Percentiles rank a stretch among this genome's conserved stretches.
Evolutionary conservation across 2,888 invertebrate species (phyloP).

Genomic region (Thera obeliscata): DNA sequence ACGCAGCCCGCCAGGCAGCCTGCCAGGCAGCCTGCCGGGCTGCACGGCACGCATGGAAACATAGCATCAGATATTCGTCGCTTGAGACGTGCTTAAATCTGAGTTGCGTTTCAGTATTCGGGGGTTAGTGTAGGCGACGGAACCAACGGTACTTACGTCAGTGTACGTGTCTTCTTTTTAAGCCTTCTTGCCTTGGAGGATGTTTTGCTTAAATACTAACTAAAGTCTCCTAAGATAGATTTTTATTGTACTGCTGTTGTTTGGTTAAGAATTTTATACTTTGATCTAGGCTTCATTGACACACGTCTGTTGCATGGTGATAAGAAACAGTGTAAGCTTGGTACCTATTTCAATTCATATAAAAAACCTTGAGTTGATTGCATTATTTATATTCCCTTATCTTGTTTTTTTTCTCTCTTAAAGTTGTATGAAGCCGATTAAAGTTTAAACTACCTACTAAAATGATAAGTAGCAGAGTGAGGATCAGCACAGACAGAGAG

Average conservation of each 20-base stretch:
- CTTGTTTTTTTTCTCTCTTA: background rate
- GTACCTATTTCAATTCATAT: slow-evolving; percentile 7
- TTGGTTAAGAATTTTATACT: slow-evolving; percentile 9
- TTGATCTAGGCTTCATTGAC: slow-evolving; percentile 22
- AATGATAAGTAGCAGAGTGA: background rate
- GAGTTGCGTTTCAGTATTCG: no score
- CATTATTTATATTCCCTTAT: slow-evolving; percentile 14
- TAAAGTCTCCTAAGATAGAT: slow-evolving; percentile 3
- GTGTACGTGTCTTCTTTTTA: slow-evolving; percentile 2
- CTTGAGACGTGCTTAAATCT: no score
- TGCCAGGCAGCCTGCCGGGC: no score
- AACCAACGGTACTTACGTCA: no score
- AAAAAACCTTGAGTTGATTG: slow-evolving; percentile 21
- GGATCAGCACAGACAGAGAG: no score
- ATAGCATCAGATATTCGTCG: no score
- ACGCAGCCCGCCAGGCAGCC: no score
- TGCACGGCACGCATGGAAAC: no score
- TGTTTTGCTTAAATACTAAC: slow-evolving; percentile 4
- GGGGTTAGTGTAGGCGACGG: no score
- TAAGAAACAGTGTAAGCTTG: slow-evolving; percentile 11
- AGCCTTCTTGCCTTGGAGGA: slow-evolving; percentile 9
- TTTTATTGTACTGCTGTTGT: slow-evolving; percentile 6
- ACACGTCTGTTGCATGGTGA: slow-evolving; percentile 9
- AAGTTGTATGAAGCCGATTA: background rate
- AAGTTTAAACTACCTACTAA: background rate